Conservation (phyloP, 2,888 invertebrate genomes). For the Zygogramma bicolorata region DNA sequence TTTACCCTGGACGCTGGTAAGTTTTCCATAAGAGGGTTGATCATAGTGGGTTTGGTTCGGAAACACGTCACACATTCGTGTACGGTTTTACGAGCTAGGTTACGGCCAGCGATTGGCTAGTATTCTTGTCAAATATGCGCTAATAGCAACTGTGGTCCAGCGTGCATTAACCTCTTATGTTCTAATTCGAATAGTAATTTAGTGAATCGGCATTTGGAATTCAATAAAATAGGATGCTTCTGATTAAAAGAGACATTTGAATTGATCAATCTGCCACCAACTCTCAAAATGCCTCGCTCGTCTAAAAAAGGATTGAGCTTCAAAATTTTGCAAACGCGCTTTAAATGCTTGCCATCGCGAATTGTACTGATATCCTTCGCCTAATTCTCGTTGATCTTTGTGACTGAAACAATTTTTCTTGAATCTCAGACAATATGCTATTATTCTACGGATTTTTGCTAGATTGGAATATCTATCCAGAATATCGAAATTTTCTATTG, state of each 20-base stretch:
- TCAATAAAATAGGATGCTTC: background rate
- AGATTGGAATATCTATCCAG: too few species aligned
- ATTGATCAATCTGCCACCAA: too few species aligned
- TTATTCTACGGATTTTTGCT: background rate
- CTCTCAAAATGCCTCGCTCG: too few species aligned
- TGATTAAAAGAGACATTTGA: too few species aligned
- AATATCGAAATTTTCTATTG: too few species aligned
- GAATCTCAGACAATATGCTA: background rate
- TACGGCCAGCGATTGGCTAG: constrained; percentile 30
- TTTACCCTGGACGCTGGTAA: too few species aligned
- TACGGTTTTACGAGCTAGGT: constrained; percentile 21
- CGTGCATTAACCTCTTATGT: constrained; percentile 9
- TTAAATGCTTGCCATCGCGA: background rate
- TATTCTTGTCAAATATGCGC: background rate
- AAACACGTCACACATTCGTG: too few species aligned
- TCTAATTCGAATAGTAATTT: background rate
- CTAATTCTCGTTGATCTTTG: background rate
- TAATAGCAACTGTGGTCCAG: constrained; percentile 16
- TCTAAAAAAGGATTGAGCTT: background rate
- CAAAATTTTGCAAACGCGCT: background rate
- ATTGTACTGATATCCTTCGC: too few species aligned
- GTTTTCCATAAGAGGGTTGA: too few species aligned
- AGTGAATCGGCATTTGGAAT: background rate
- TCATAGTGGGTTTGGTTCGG: too few species aligned
- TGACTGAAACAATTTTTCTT: background rate